phyloP scores from a whole-genome alignment of 1,140 invertebrate genomes.

The Drosophila sproati region DNA sequence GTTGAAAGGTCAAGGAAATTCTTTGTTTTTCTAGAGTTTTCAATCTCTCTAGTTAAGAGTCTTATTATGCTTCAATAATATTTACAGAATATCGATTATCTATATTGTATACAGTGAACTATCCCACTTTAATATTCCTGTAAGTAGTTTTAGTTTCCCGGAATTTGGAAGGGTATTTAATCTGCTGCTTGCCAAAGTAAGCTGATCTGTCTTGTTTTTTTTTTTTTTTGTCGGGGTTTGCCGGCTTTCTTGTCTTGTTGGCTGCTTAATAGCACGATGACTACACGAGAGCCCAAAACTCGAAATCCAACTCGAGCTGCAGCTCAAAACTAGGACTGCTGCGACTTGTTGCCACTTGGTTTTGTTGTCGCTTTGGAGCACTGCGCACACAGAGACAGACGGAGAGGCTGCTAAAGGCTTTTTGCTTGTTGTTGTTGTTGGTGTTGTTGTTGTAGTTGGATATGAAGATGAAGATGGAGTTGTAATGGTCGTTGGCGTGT shows the following conservation, averaged over 20 bases:
- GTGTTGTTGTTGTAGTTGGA: slow-evolving; percentile 27
- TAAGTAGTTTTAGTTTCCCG: no score
- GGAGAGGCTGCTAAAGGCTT: not conserved
- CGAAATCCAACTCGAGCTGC: slow-evolving; percentile 45
- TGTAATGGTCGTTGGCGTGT: slow-evolving; percentile 64
- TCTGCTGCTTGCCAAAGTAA: slow-evolving; percentile 8
- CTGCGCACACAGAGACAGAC: not conserved
- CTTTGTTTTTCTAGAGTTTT: no score
- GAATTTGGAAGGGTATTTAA: not conserved
- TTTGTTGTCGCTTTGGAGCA: slow-evolving; percentile 1
- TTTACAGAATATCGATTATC: no score
- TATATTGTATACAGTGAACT: no score
- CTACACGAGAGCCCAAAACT: slow-evolving; percentile 58
- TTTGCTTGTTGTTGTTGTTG: slow-evolving; percentile 24
- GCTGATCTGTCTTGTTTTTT: slow-evolving; percentile 13
- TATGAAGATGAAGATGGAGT: slow-evolving; percentile 53
- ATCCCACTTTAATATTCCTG: no score
- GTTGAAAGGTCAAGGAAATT: no score
- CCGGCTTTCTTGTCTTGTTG: slow-evolving; percentile 35
- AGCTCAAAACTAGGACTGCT: slow-evolving; percentile 33
- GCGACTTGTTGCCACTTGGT: slow-evolving; percentile 24
- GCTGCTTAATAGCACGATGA: slow-evolving; percentile 79
- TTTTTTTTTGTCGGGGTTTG: slow-evolving; percentile 30
- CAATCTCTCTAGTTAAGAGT: no score
- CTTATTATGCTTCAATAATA: no score